Percentiles rank a stretch among this genome's conserved stretches.
Evolutionary conservation across 2,797 vertebrate species (phyloP).

Genomic region (Crotalus adamanteus): DNA sequence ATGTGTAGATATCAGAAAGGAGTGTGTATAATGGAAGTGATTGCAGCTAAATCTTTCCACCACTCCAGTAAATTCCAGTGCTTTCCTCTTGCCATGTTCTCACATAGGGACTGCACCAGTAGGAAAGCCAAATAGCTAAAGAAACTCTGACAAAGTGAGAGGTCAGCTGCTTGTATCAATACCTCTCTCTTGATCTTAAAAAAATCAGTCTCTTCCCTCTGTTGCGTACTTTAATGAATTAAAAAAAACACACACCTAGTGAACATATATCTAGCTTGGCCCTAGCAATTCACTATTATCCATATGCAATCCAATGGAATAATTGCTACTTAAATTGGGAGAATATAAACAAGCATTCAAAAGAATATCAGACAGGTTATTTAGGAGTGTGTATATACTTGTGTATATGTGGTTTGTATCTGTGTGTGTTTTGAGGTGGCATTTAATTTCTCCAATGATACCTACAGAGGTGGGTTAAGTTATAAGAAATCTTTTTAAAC

Average conservation of each 20-base stretch:
- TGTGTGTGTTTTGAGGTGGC: not conserved
- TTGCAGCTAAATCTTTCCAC: not conserved
- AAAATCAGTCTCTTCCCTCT: not conserved
- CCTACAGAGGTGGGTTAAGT: not conserved
- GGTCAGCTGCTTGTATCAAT: not conserved
- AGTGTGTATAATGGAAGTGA: not conserved
- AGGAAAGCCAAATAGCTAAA: not conserved
- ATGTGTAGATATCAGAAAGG: not conserved
- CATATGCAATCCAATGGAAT: not conserved
- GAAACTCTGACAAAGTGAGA: not conserved
- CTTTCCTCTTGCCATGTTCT: not conserved
- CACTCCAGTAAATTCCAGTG: not conserved
- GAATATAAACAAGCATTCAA: not conserved
- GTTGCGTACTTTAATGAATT: not conserved
- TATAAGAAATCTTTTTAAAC: not conserved
- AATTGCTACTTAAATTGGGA: not conserved
- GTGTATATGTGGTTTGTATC: not conserved
- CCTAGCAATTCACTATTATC: not conserved
- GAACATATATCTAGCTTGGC: not conserved
- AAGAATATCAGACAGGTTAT: not conserved
- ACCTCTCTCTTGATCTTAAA: not conserved
- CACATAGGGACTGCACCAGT: not conserved
- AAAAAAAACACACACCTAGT: not conserved
- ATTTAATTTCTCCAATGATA: not conserved
- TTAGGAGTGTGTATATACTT: not conserved